Evolutionary conservation across 2,113 vertebrate genomes (phyloP), one percentile per base, ranked within the genome.

Genomic region (Lamprologus callipterus): DNA sequence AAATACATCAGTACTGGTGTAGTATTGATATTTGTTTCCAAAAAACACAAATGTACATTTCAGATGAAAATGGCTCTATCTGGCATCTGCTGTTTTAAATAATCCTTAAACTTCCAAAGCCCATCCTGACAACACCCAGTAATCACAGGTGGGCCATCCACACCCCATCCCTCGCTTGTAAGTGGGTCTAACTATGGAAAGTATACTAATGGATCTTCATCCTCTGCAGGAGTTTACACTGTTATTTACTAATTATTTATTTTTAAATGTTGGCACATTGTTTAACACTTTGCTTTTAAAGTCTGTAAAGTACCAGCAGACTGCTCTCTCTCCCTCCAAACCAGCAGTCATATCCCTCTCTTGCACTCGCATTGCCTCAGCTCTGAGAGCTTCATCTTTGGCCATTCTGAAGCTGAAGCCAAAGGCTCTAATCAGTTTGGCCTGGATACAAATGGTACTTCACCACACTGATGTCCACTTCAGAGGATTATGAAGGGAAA

Each of bases 391-490:
- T 5, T 75, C 70, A 47, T 75, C 42, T 28, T 75, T 49, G 70
- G 42, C 0, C 23, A 28, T 47, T 47, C 42, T 75, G 70, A 75
- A 47, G 70, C 70, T 75, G 23, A 75, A 5, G 70, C 70, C 70
- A 75, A 75, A 75, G 42, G 23, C 70, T 75, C 70, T 75, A 75
- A 75, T 47, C 42, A 75, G 23, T 75, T 49, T 75, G 70, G 70
- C 42, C 42, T 28, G 42, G 42, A 75, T 28, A 47, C 42, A 45
- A 45, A 47, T 28, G 23, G 70, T 75, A 47, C 70, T 49, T 75
- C 70, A 49, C 42, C 42, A 75, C 70, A 75, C 70, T 75, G 42
- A 75, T 75, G 42, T 75, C 70, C 70, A 75, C 70, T 47, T 75
- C 42, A 75, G 70, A 75, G 42, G 42, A 75, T 31, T 75, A 47